Conservation (phyloP, 2,797 vertebrate genomes). For the Melanogrammus aeglefinus region DNA sequence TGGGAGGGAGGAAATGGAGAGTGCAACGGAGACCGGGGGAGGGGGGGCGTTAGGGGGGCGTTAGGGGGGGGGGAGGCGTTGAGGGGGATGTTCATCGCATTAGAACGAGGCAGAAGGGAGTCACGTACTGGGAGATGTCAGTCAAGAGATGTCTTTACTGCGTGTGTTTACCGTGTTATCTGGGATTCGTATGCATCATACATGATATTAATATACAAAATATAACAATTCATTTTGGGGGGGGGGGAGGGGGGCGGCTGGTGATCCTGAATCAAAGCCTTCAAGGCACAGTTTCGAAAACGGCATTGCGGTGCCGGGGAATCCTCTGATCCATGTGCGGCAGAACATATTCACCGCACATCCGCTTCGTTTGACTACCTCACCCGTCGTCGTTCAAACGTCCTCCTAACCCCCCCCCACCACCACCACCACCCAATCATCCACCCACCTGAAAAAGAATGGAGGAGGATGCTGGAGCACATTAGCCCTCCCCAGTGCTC, state of each 20-base stretch:
- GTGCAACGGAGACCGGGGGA: conserved; percentile 13
- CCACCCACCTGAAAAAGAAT: not conserved
- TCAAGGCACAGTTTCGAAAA: not conserved
- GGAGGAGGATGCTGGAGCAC: conserved; percentile 43
- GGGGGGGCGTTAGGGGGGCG: not conserved
- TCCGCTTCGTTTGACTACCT: conserved; percentile 8
- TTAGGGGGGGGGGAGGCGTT: not conserved
- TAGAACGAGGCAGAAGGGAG: conserved; percentile 16
- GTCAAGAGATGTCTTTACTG: not conserved
- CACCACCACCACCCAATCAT: too few species aligned
- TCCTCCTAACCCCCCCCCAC: not conserved
- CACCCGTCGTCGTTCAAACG: conserved; percentile 40
- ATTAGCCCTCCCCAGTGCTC: conserved; percentile 64
- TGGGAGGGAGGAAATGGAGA: conserved; percentile 57
- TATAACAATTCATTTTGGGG: not conserved
- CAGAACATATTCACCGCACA: not conserved
- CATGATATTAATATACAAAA: too few species aligned
- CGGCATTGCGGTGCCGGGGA: not conserved
- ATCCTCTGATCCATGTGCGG: not conserved
- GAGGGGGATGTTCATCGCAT: not conserved
- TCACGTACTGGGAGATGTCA: conserved; percentile 31
- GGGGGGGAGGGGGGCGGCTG: not conserved
- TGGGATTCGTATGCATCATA: not conserved
- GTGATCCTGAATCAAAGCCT: conserved; percentile 57
- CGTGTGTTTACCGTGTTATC: not conserved